Conservation (phyloP, 2,113 vertebrate genomes). For the Antechinus flavipes region DNA sequence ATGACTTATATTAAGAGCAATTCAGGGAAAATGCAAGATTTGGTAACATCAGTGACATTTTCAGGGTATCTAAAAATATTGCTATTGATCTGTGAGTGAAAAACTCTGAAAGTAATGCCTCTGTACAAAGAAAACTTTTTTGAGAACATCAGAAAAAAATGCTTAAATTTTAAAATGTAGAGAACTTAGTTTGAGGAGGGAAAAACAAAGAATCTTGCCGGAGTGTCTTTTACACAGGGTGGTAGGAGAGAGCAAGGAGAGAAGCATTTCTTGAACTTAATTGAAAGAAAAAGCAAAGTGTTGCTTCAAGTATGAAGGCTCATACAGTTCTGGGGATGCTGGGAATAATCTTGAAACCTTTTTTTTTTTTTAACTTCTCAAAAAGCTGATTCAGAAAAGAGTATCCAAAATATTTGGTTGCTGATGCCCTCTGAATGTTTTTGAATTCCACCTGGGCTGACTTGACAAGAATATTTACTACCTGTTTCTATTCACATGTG, state of each 20-base stretch:
- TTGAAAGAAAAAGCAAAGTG: constrained; percentile 17
- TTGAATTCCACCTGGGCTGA: constrained; percentile 48
- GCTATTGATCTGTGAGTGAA: neutral
- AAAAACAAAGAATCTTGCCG: neutral
- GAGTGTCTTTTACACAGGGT: constrained; percentile 24
- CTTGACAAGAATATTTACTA: constrained; percentile 57
- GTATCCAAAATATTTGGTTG: constrained; percentile 61
- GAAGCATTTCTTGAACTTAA: constrained; percentile 28
- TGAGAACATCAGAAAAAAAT: constrained; percentile 32
- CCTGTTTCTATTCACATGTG: constrained; percentile 43
- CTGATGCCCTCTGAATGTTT: constrained; percentile 55
- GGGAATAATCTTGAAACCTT: constrained; percentile 47
- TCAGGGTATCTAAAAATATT: neutral
- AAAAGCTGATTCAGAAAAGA: constrained; percentile 59
- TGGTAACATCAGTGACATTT: neutral
- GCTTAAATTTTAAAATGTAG: neutral
- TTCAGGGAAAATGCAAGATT: neutral
- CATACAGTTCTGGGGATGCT: constrained; percentile 51
- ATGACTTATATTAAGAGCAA: neutral
- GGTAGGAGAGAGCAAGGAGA: neutral
- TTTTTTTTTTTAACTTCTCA: constrained; percentile 34
- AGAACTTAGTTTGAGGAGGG: neutral
- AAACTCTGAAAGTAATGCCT: neutral
- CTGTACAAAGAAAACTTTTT: constrained; percentile 19
- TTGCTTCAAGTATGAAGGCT: neutral